Evolutionary conservation across 2,888 invertebrate genomes (phyloP).

Genomic region (Thera obeliscata): DNA sequence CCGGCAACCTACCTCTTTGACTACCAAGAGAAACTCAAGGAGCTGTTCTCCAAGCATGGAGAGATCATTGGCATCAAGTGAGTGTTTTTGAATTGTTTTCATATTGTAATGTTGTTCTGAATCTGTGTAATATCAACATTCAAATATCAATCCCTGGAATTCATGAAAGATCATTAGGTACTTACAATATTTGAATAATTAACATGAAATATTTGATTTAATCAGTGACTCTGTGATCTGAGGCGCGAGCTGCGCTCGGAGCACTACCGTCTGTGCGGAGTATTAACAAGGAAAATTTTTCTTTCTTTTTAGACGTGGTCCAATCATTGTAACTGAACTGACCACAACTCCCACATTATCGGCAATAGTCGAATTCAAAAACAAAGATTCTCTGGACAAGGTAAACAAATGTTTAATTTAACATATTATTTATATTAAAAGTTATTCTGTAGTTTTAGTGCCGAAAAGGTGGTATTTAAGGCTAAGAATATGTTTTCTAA

Average conservation of each 20-base stretch:
- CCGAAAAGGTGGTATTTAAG: conserved; percentile 56
- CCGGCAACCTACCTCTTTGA: conserved; percentile 78
- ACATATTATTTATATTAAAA: conserved; percentile 64
- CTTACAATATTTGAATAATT: conserved; percentile 32
- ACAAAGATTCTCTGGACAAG: conserved; percentile 84
- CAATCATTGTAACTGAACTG: conserved; percentile 84
- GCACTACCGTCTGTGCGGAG: conserved; percentile 62
- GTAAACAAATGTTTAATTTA: conserved; percentile 79
- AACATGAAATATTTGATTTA: conserved; percentile 35
- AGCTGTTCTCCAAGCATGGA: conserved; percentile 78
- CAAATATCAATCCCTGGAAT: conserved; percentile 78
- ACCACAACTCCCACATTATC: conserved; percentile 84
- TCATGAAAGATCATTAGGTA: conserved; percentile 37
- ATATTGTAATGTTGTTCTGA: conserved; percentile 40
- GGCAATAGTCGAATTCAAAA: conserved; percentile 85
- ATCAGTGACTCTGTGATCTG: conserved; percentile 51
- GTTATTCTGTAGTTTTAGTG: conserved; percentile 42
- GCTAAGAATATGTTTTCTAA: conserved; percentile 70
- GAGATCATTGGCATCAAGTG: conserved; percentile 74
- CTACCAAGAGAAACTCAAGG: conserved; percentile 81
- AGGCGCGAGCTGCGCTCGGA: conserved; percentile 65
- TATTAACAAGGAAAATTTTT: conserved; percentile 79
- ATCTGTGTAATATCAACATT: conserved; percentile 68
- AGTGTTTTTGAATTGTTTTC: conserved; percentile 50
- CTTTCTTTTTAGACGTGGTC: conserved; percentile 85